Evolutionary conservation across 1,140 invertebrate genomes (phyloP), one percentile per base, ranked within the genome.

Genomic region (Paralvinella palmiformis): DNA sequence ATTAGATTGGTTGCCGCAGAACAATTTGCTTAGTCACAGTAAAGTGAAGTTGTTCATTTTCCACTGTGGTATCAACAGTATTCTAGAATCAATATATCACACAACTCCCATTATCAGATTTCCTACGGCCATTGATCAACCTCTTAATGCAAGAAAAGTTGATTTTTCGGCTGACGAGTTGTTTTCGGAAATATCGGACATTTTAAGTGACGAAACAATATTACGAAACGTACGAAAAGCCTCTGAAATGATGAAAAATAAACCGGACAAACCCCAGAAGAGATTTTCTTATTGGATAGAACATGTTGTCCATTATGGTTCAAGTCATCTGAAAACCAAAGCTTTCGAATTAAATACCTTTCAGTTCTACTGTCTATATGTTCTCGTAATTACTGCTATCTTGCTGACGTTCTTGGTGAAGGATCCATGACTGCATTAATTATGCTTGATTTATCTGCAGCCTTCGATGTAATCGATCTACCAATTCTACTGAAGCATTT

Each of bases 1-100:
- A 5, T 75, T 81, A 20, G 84, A 84, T 68, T 90, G 88, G 88
- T 71, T 88, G 66, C 88, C 88, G 1, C 88, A 89, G 75, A 81
- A 85, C n/a, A 58, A 69, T 33, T 29, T 67, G 52, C 60, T 66
- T 64, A 70, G 52, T 20, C 69, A 73, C 58, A 50, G 62, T 33
- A 67, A 66, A 31, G 36, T 65, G 7, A 59, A 66, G 33, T 41
- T 69, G 10, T 75, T 75, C 64, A 70, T 75, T 24, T 69, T 71
- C 0, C 74, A 75, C 59, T 62, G 63, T 48, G 74, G 74, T 2
- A 52, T 62, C 15, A 75, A 74, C 45, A 69, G 72, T 13, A 62
- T 70, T 41, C 48, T 64, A 10, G 74, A 75, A 50, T 64, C 70
- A n/a, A 41, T 67, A 1, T 68, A 63, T 55, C 61, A 69, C 27